Base-by-base conservation (phyloP, 2,888 invertebrate genomes). In the Acleris holmiana region DNA sequence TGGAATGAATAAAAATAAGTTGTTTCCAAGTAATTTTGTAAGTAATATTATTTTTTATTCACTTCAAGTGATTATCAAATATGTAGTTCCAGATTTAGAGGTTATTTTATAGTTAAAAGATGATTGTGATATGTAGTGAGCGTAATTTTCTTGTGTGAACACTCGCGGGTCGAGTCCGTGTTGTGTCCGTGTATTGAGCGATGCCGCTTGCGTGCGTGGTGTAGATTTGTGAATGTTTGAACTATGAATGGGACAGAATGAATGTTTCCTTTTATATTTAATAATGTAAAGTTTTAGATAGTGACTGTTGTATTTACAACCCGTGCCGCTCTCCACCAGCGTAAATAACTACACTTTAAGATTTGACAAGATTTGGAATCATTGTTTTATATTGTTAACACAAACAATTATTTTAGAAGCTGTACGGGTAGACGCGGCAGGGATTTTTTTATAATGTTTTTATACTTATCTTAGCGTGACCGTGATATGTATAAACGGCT, bases 101-200 rank as follows among this genome's bases (percentile, higher is more conserved):
- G n/a, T 35, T 50, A 58, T n/a, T 57, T 47, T 46, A 25, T 58
- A 47, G 17, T 41, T 41, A 51, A 21, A 58, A 53, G 41, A 59
- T 49, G 64, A 64, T 64, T 54, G 64, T 64, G 58, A 64, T 64
- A 64, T 53, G 23, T 47, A 23, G 23, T 17, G 55, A 41, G 23
- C 21, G 19, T 58, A 21, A n/a, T 40, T 18, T 48, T 18, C 13
- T 29, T 44, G 41, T 59, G 59, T 61, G 47, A 13, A 58, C 53
- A 53, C 64, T 59, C 58, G 64, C 58, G 48, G 58, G 58, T 41
- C 58, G 58, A 64, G 64, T 54, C 29, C 2, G 57, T 17, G 59
- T 25, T 19, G 21, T 18, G 25, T n/a, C 8, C 29, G 29, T 50
- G n/a, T 13, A n/a, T 49, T 13, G 50, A 2, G 50, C 10, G 25